Conservation (phyloP, 2,888 invertebrate genomes). For the Isoperla grammatica region DNA sequence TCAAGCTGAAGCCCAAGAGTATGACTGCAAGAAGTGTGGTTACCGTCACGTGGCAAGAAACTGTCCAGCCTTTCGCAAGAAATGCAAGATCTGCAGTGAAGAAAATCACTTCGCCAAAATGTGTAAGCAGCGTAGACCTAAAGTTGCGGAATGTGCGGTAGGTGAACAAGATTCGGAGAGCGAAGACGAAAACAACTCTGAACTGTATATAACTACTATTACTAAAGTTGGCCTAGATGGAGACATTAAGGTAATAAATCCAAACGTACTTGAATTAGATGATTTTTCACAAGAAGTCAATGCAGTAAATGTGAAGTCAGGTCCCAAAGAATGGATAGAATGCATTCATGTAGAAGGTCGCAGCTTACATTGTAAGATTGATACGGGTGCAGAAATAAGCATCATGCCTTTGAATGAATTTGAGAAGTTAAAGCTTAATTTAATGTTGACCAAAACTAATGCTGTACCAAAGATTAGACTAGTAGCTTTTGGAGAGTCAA, state of each 20-base stretch:
- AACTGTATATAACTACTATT: background rate
- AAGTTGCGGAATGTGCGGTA: background rate
- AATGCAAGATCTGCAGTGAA: background rate
- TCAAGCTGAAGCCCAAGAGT: too few species aligned
- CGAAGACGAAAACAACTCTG: background rate
- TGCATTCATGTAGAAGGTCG: background rate
- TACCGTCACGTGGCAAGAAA: background rate
- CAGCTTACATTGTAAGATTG: background rate
- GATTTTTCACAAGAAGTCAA: too few species aligned
- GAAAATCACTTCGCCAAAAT: background rate
- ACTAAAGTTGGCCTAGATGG: too few species aligned
- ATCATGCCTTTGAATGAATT: background rate
- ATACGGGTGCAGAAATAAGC: conserved; percentile 4
- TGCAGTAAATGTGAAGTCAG: too few species aligned
- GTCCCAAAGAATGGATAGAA: background rate
- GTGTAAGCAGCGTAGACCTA: background rate
- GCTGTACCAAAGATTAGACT: too few species aligned
- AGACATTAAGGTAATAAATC: too few species aligned
- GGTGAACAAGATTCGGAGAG: background rate
- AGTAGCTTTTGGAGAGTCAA: too few species aligned
- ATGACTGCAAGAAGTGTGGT: background rate
- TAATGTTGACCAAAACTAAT: too few species aligned
- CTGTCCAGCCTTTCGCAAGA: background rate
- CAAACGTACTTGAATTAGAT: too few species aligned
- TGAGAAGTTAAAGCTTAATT: background rate